Evolutionary conservation across 1,140 invertebrate genomes (phyloP), one percentile per base, ranked within the genome.

Genomic region (Whitmania pigra): DNA sequence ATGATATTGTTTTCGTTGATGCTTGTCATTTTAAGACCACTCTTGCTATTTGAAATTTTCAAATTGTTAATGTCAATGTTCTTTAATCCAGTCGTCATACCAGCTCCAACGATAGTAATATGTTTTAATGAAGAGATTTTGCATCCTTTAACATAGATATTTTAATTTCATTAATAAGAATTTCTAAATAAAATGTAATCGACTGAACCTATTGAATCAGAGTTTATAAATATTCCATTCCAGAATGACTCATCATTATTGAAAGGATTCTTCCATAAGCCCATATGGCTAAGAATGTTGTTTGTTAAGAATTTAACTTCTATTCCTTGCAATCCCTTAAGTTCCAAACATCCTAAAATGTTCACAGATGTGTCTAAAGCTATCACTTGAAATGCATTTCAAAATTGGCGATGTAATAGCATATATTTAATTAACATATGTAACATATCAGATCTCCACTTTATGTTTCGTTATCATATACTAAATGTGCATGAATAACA

Each of bases 221-320:
- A 7, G 22, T 22, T 63, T 22, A 63, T 18, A n/a, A 25, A 63
- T n/a, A 63, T 18, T 63, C 57, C 57, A 7, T 31, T 20, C 57
- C 57, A 63, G 29, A 63, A 63, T 31, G 57, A 31, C 18, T 31
- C 29, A 13, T 63, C 29, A 22, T 25, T 63, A 7, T 63, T 31
- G 29, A 63, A 63, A 63, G 22, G 29, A 17, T 63, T 63, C 11
- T 13, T 31, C 22, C 57, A 25, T 17, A 49, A 49, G 57, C 11
- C 29, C 29, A 25, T 22, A 18, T 63, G 29, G 15, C 57, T 63
- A 18, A 63, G 57, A 25, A 63, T 25, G 29, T 63, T 63, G 57
- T n/a, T 63, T 3, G 57, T 25, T 63, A 63, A 31, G 57, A 63
- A 63, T 31, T 63, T 63, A 11, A 63, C 29, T 31, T 63, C 57